phyloP scores from a whole-genome alignment of 2,888 invertebrate species.

The Morpho achilles region DNA sequence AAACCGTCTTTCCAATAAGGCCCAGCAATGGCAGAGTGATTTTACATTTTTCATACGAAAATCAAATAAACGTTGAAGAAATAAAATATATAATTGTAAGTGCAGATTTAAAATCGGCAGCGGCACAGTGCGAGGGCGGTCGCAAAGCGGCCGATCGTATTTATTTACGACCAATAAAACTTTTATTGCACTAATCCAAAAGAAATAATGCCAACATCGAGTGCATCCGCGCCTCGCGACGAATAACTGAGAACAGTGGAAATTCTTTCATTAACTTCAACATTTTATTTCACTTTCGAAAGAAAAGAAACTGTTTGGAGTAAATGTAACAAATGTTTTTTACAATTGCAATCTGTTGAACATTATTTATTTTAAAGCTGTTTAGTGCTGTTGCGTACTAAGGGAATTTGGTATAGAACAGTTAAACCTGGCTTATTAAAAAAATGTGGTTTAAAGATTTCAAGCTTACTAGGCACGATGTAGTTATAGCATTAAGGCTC shows the following conservation, averaged over 20 bases:
- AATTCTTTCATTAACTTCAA: conserved; percentile 15
- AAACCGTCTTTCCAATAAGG: too few relatives aligned
- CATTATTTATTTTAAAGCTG: too few relatives aligned
- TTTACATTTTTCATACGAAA: too few relatives aligned
- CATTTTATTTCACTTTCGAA: conserved; percentile 6
- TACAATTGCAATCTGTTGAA: too few relatives aligned
- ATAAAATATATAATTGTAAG: conserved; percentile 3
- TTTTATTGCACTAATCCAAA: conserved; percentile 45
- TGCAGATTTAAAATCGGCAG: conserved; percentile 4
- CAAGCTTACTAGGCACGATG: too few relatives aligned
- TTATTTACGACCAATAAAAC: conserved; percentile 45
- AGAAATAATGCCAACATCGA: conserved; percentile 29
- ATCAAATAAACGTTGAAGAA: background rate
- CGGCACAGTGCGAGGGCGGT: conserved; percentile 13
- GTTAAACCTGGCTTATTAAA: too few relatives aligned
- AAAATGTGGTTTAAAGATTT: too few relatives aligned
- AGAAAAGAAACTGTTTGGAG: conserved; percentile 6
- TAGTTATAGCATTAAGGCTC: too few relatives aligned
- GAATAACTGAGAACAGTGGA: conserved; percentile 12
- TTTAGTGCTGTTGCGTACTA: too few relatives aligned
- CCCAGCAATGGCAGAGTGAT: too few relatives aligned
- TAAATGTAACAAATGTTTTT: too few relatives aligned
- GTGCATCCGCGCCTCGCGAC: conserved; percentile 20
- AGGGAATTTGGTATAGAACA: too few relatives aligned
- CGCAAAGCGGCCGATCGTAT: conserved; percentile 20